Percentiles rank a stretch among this genome's conserved stretches.
Evolutionary conservation across 2,888 invertebrate species (phyloP).

Genomic region (Tipula lateralis): DNA sequence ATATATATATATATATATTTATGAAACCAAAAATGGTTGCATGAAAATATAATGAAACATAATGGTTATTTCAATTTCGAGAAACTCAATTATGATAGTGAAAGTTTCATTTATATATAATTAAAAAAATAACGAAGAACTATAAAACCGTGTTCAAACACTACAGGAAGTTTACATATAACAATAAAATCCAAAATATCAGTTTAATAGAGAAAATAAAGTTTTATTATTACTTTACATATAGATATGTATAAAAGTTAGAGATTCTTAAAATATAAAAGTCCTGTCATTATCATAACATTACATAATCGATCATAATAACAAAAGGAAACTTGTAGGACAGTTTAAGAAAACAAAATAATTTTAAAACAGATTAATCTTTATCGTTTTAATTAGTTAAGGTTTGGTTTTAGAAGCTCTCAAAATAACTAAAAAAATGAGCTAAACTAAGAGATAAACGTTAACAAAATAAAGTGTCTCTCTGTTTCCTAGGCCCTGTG

Average conservation of each 20-base stretch:
- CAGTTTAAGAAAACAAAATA: not conserved
- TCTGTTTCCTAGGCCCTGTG: no score
- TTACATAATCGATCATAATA: not conserved
- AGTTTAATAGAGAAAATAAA: not conserved
- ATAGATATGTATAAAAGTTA: not conserved
- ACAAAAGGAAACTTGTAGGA: not conserved
- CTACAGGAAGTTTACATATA: not conserved
- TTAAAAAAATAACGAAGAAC: not conserved
- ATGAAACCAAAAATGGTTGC: not conserved
- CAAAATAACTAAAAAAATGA: no score
- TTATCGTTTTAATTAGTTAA: no score
- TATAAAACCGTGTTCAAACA: not conserved
- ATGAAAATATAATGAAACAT: not conserved
- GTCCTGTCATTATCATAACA: not conserved
- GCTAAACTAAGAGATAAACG: no score
- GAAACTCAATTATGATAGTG: not conserved
- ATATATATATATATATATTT: no score
- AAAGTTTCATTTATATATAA: not conserved
- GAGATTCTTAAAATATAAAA: not conserved
- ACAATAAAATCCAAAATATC: not conserved
- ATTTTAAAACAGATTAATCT: not conserved
- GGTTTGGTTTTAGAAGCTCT: no score
- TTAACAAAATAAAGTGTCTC: no score
- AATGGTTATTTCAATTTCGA: not conserved
- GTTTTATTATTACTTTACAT: not conserved